These are phyloP conservation scores for Sitophilus oryzae DNA, from an alignment of 1,140 invertebrate genomes.

Conservation along the genomic window DNA sequence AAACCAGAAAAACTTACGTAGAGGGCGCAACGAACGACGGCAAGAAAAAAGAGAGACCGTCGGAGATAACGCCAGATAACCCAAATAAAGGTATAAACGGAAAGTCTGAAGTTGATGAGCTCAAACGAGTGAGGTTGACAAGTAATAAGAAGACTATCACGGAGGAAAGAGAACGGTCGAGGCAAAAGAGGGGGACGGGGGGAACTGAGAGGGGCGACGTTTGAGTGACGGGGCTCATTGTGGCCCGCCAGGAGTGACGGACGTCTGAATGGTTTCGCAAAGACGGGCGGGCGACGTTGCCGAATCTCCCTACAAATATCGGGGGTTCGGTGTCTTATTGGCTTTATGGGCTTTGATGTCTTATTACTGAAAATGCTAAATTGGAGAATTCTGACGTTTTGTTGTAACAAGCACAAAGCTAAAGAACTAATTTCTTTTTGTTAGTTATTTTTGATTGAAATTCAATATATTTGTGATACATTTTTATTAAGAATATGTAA, in stretches of 20 bases:
- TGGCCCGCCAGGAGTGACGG: conserved; percentile 25
- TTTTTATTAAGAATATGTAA: too few relatives aligned
- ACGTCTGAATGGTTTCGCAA: conserved; percentile 26
- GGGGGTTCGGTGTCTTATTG: too few relatives aligned
- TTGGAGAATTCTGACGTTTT: too few relatives aligned
- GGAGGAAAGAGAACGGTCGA: conserved; percentile 16
- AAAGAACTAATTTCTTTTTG: too few relatives aligned
- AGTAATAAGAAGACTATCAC: conserved; percentile 31
- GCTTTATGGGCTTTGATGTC: too few relatives aligned
- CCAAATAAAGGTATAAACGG: conserved; percentile 26
- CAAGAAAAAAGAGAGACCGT: background rate
- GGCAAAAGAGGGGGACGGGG: conserved; percentile 8
- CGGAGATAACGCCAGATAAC: conserved; percentile 22
- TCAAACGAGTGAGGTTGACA: conserved; percentile 26
- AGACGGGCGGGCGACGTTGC: conserved; percentile 11
- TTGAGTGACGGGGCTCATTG: conserved; percentile 32
- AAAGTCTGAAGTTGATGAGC: conserved; percentile 23
- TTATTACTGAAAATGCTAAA: too few relatives aligned
- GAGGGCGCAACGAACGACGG: conserved; percentile 13
- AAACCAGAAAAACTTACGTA: background rate
- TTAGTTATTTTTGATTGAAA: too few relatives aligned
- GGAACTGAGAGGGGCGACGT: conserved; percentile 4
- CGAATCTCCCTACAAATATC: too few relatives aligned
- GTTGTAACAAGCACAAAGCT: too few relatives aligned
- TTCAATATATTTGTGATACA: too few relatives aligned